phyloP scores from a whole-genome alignment of 2,888 invertebrate species.

The Lepidocyrtoides sp. region DNA sequence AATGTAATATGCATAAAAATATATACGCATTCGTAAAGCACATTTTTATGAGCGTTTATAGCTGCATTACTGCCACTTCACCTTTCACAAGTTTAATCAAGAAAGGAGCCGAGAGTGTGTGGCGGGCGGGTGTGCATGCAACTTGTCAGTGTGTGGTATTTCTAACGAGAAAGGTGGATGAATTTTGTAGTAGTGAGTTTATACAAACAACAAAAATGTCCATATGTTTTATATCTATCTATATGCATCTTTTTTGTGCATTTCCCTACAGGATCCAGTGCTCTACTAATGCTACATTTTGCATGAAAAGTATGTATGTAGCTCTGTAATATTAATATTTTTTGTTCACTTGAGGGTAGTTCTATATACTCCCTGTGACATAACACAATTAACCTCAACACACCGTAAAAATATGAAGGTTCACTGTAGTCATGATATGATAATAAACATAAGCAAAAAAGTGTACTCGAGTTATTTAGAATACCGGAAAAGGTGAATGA shows the following conservation, averaged over 20 bases:
- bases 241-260: neutral
- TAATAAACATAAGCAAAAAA: neutral
- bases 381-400: conserved; percentile 58
- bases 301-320: neutral
- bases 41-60: neutral
- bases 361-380: neutral
- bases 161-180: neutral
- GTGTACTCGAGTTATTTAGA: neutral
- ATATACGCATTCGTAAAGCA: neutral
- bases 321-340: too few species aligned
- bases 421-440: neutral
- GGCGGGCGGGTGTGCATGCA: neutral
- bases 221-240: neutral
- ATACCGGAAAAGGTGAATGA: conserved; percentile 70
- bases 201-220: neutral
- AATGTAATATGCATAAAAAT: neutral
- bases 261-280: neutral
- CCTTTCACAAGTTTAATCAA: conserved; percentile 37
- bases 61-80: conserved; percentile 29
- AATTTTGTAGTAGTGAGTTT: neutral
- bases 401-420: neutral
- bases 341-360: too few species aligned
- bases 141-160: neutral
- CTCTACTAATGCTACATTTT: neutral
- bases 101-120: neutral